phyloP scores from a whole-genome alignment of 2,888 invertebrate genomes.

The Philopedon plagiatum region DNA sequence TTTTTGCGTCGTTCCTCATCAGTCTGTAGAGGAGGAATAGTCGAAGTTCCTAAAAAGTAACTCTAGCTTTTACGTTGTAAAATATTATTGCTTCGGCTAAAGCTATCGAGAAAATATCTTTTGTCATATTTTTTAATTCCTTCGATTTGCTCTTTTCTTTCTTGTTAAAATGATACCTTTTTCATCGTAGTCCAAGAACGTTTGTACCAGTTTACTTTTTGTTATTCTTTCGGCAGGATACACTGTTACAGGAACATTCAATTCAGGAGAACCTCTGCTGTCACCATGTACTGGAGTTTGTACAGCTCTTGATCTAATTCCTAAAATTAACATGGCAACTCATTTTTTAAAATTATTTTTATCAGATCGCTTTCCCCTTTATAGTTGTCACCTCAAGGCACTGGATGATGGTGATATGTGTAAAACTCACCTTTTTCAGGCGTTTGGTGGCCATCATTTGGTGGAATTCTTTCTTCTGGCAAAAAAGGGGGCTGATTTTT shows the following conservation, averaged over 20 bases:
- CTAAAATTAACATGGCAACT: too few species aligned
- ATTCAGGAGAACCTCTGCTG: background rate
- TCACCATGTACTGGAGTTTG: background rate
- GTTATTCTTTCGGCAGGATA: background rate
- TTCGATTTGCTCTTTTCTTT: too few species aligned
- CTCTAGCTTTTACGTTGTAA: too few species aligned
- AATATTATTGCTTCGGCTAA: too few species aligned
- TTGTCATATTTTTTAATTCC: too few species aligned
- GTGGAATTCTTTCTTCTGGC: constrained; percentile 15
- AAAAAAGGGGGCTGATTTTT: constrained; percentile 42
- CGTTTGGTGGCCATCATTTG: constrained; percentile 9
- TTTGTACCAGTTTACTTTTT: constrained; percentile 22
- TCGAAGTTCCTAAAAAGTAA: constrained; percentile 6
- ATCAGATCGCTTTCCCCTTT: too few species aligned
- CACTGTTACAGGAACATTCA: background rate
- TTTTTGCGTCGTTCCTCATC: constrained; percentile 41
- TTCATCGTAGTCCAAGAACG: constrained; percentile 11
- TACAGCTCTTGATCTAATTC: background rate
- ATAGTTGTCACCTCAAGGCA: too few species aligned
- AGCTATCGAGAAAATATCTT: too few species aligned
- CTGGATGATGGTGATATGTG: background rate
- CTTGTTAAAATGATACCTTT: too few species aligned
- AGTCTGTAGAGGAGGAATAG: constrained; percentile 12
- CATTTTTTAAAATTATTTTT: too few species aligned
- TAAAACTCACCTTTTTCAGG: constrained; percentile 23